A percentile compares a stretch with the other conserved stretches of the same genome.
phyloP scores from a whole-genome alignment of 1,140 invertebrate genomes.

The Drosophila watanabei region DNA sequence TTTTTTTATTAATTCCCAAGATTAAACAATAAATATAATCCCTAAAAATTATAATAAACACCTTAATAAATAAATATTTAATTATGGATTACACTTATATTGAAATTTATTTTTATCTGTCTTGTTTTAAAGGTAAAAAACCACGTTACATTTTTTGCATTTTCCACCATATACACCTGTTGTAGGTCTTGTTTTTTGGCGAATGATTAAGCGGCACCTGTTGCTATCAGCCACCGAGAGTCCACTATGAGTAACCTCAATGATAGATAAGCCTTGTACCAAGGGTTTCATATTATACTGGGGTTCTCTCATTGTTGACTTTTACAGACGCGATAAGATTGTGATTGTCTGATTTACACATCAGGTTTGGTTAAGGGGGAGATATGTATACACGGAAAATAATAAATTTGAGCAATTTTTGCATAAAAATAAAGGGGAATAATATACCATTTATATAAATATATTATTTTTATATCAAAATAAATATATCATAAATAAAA shows the following conservation, averaged over 20 bases:
- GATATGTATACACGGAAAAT: constrained; percentile 8
- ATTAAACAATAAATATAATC: no score
- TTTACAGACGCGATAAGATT: constrained; percentile 63
- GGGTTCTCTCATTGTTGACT: constrained; percentile 59
- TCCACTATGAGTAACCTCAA: constrained; percentile 60
- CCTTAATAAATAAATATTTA: no score
- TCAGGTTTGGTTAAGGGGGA: constrained; percentile 18
- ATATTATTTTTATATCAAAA: background rate
- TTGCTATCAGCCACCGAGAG: constrained; percentile 58
- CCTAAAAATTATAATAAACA: no score
- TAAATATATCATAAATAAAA: no score
- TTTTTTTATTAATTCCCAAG: no score
- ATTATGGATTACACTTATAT: no score
- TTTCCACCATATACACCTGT: constrained; percentile 17
- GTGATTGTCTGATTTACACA: constrained; percentile 43
- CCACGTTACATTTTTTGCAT: background rate
- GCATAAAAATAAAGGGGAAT: no score
- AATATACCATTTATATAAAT: background rate
- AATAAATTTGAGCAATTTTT: no score
- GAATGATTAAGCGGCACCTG: constrained; percentile 79
- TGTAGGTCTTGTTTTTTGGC: constrained; percentile 33
- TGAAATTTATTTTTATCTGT: no score
- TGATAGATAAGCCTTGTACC: constrained; percentile 59
- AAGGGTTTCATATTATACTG: constrained; percentile 36
- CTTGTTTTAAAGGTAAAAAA: background rate